These are phyloP conservation scores for Trissolcus basalis DNA, from an alignment of 1,140 invertebrate genomes.

Conservation along the genomic window DNA sequence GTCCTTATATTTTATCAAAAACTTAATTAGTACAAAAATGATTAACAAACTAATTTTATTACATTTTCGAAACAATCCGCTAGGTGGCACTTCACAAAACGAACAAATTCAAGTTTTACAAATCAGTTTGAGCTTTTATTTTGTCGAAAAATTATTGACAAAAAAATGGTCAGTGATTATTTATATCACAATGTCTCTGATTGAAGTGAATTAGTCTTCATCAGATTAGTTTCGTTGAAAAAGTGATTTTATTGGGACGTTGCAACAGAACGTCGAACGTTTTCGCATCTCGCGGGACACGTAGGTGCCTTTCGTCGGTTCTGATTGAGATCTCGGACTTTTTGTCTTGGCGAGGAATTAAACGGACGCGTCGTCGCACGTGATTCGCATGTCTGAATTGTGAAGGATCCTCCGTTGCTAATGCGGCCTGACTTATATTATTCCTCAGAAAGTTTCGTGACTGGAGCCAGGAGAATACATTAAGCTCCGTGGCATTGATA, in stretches of 20 bases:
- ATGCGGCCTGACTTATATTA: constrained; percentile 55
- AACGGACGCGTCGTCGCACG: constrained; percentile 57
- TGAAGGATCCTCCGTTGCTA: constrained; percentile 44
- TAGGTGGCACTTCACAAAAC: no score
- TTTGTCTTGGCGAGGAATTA: constrained; percentile 61
- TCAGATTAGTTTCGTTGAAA: no score
- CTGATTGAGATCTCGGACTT: constrained; percentile 64
- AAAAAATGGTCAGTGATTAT: no score
- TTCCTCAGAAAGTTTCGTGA: constrained; percentile 54
- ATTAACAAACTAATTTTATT: no score
- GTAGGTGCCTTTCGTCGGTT: constrained; percentile 58
- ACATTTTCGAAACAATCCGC: no score
- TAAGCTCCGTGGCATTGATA: constrained; percentile 51
- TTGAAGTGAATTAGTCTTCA: no score
- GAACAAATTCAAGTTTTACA: no score
- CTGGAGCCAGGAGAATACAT: constrained; percentile 48
- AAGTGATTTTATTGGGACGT: background rate
- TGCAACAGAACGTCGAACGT: constrained; percentile 46
- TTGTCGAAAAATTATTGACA: no score
- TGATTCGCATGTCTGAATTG: constrained; percentile 61
- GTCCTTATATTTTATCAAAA: no score
- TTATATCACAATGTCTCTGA: no score
- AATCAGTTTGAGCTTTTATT: no score
- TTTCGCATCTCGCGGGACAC: constrained; percentile 45
- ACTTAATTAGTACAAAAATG: no score